Evolutionary conservation across 2,888 invertebrate species (phyloP), one percentile per base, ranked within the genome.

Genomic region (Heliconius cydno): DNA sequence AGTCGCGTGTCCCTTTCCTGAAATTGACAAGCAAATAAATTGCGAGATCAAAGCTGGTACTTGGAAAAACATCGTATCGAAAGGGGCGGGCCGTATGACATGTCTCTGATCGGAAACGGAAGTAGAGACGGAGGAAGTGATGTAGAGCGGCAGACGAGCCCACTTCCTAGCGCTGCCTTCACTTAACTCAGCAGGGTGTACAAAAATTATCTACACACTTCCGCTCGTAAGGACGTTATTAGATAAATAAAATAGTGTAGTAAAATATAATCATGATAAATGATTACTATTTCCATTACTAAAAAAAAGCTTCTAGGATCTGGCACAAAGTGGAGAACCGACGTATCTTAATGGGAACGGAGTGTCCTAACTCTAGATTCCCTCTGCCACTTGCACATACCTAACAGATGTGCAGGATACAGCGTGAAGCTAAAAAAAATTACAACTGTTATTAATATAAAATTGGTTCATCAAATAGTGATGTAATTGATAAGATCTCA

Each of bases 21-120:
- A 88, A 89, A 90, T 92, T 94, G 94, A 94, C 94, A 94, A 91
- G 88, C 90, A 92, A 93, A 94, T 94, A 94, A 94, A 94, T 95
- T 89, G 92, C 88, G 83, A 90, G 90, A 92, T 93, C 92, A 92
- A 91, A 92, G 91, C 88, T 88, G 86, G 85, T 89, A 85, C 88
- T 89, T 87, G 87, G 91, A 90, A 92, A 92, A 92, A 92, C 91
- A 91, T 90, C 86, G 86, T 86, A 85, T 85, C 85, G 84, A 85
- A 85, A 87, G 90, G 89, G 92, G 91, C 89, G 90, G 90, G 84
- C 84, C 84, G 87, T 86, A 86, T 87, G 89, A 87, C 89, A 87
- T 88, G 88, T 88, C 85, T 87, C 86, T 90, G 82, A 82, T 85
- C 92, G 93, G 94, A 93, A 93, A 85, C 92, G 94, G 94, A 94